Percentiles rank a stretch among this genome's conserved stretches.
phyloP scores from a whole-genome alignment of 2,888 invertebrate species.

The Sclerodermus sp. region DNA sequence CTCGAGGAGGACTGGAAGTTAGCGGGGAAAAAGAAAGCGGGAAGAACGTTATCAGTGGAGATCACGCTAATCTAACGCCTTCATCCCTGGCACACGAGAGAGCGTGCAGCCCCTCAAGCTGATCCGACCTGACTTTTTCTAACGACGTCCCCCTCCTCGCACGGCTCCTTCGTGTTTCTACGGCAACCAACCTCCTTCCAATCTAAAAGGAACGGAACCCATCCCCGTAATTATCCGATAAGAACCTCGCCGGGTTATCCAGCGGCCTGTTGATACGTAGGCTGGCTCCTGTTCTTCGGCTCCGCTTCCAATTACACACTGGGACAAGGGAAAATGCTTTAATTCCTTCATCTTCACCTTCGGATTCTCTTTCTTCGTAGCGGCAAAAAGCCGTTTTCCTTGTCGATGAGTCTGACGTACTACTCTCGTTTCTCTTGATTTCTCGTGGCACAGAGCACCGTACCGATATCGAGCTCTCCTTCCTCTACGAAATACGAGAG shows the following conservation, averaged over 20 bases:
- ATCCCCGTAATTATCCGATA: constrained; percentile 50
- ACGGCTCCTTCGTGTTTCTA: constrained; percentile 9
- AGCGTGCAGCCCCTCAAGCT: constrained; percentile 30
- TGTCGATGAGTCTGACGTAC: no score
- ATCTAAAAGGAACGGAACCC: constrained; percentile 9
- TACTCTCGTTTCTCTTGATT: no score
- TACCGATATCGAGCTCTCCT: no score
- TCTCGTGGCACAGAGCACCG: no score
- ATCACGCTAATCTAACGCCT: constrained; percentile 55
- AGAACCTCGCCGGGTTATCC: constrained; percentile 33
- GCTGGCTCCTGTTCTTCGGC: constrained; percentile 13
- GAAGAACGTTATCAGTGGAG: constrained; percentile 51
- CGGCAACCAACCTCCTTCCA: constrained; percentile 7
- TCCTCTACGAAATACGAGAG: no score
- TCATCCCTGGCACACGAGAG: constrained; percentile 25
- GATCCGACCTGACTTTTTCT: constrained; percentile 50
- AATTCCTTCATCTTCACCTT: constrained; percentile 22
- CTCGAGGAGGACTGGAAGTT: constrained; percentile 11
- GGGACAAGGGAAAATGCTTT: constrained; percentile 24
- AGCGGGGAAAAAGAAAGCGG: constrained; percentile 20
- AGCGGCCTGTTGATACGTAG: constrained; percentile 31
- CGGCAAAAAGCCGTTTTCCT: background rate
- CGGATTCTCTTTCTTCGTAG: background rate
- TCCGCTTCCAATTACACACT: constrained; percentile 33
- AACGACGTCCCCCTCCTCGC: constrained; percentile 40